Base-by-base conservation (phyloP, 2,797 vertebrate species). In the Lutjanus campechanus region DNA sequence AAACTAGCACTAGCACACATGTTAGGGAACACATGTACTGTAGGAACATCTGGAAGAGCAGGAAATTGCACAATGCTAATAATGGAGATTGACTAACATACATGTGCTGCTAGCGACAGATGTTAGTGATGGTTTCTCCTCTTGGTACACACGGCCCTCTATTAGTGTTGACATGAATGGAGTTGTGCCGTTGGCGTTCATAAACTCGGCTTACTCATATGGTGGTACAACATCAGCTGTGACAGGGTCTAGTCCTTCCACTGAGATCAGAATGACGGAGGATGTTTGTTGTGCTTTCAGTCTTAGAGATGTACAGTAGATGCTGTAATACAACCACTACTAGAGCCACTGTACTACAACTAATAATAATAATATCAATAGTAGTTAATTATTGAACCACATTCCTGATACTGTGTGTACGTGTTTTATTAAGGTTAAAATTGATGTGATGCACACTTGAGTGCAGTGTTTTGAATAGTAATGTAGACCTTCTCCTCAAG, bases 11-110 rank as follows among this genome's bases (percentile, higher is more conserved):
- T 51, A 36, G 68, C 53, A 67, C 66, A 72, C 64, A 79, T 82
- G 77, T 20, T 13, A 15, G 10, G 16, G 49, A 72, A 76, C 47
- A 36, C 73, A 68, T 60, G 40, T 78, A 44, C 61, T 59, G 25
- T 13, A 49, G 4, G 69, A 85, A 89, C 86, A 90, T 92, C 86
- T 92, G 87, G 85, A 79, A 51, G 15, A 79, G 17, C 66, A 77
- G 53, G 63, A 67, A 60, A 69, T 15, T 69, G 47, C 69, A 67
- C 69, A 47, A 20, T 17, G 60, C 81, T 47, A 56, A 77, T 79
- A 81, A 89, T 36, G 76, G 69, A 71, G 70, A 86, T 76, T 78
- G 76, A 80, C 81, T 77, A 40, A 79, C 70, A 70, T 60, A 71
- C 58, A 65, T 63, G 66, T 81, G 56, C 85, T 60, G 1, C 43